Percentiles rank a stretch among this genome's conserved stretches.
These are phyloP conservation scores for Cheirogaleus major DNA, from an alignment of 2,797 vertebrate species.

Conservation along the genomic window DNA sequence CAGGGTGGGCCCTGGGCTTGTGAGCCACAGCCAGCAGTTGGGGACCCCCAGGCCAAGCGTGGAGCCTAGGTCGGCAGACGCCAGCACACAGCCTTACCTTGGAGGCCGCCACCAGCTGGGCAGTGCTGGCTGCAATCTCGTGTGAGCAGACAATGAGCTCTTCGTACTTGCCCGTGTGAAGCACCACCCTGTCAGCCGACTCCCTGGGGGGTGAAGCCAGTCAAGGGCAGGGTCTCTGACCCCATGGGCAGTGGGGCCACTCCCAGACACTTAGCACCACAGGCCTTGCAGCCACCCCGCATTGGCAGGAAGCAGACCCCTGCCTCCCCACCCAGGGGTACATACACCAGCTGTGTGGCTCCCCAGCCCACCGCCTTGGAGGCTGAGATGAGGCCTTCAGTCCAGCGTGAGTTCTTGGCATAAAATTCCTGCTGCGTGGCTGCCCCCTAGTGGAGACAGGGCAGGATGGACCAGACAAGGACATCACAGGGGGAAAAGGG, in stretches of 20 bases:
- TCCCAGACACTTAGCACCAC: neutral
- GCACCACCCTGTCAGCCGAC: constrained; percentile 96
- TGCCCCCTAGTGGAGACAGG: constrained; percentile 90
- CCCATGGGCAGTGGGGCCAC: fast-evolving
- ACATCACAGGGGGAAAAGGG: neutral
- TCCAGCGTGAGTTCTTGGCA: constrained; percentile 98
- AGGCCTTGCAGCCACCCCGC: neutral
- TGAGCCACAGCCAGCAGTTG: fast-evolving
- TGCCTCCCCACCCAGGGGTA: constrained; percentile 52
- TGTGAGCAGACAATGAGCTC: constrained; percentile 98
- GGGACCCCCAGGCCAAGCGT: neutral
- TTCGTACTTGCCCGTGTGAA: constrained; percentile 96
- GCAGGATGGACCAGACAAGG: neutral
- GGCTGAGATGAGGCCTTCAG: constrained; percentile 97
- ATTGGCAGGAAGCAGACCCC: neutral
- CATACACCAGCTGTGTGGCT: constrained; percentile 98
- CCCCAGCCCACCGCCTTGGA: constrained; percentile 99
- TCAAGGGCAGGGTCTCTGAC: neutral
- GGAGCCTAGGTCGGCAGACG: fast-evolving
- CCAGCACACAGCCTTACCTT: constrained; percentile 88
- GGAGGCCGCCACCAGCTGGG: constrained; percentile 97
- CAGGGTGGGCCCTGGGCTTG: fast-evolving
- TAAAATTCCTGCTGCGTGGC: constrained; percentile 97
- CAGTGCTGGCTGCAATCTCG: constrained; percentile 97
- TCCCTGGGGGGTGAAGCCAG: constrained; percentile 85